Evolutionary conservation across 2,888 invertebrate genomes (phyloP).

Genomic region (Drosophila pseudotalamancana): DNA sequence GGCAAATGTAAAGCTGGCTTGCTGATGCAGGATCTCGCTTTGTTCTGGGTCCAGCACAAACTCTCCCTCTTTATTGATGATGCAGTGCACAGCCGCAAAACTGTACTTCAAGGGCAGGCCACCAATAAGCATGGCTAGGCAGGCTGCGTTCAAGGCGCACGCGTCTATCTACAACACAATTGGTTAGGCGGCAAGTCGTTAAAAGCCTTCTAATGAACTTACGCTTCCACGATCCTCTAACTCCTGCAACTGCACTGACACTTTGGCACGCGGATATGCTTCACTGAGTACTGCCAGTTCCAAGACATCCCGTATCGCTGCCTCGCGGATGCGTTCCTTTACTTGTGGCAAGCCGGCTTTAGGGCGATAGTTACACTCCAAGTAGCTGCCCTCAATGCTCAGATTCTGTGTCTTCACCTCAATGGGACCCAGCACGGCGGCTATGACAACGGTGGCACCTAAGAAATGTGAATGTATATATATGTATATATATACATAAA

Average conservation of each 20-base stretch:
- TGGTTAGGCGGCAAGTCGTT: neutral
- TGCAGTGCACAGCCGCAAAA: slow-evolving; percentile 92
- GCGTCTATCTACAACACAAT: slow-evolving; percentile 87
- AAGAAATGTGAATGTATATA: slow-evolving; percentile 31
- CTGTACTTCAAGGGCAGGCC: slow-evolving; percentile 93
- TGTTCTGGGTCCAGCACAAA: slow-evolving; percentile 88
- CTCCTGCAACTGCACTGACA: slow-evolving; percentile 93
- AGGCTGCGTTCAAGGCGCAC: slow-evolving; percentile 92
- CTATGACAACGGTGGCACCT: slow-evolving; percentile 92
- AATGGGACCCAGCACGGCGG: slow-evolving; percentile 92
- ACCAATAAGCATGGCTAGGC: slow-evolving; percentile 92
- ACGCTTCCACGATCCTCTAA: slow-evolving; percentile 93
- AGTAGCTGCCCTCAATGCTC: slow-evolving; percentile 89
- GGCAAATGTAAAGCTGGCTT: slow-evolving; percentile 89
- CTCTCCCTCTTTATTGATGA: slow-evolving; percentile 87
- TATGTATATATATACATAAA: too few species aligned
- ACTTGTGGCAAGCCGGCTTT: slow-evolving; percentile 90
- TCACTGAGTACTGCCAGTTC: slow-evolving; percentile 89
- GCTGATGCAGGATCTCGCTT: slow-evolving; percentile 85
- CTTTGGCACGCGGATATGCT: slow-evolving; percentile 92
- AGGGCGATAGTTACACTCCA: slow-evolving; percentile 91
- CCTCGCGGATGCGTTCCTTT: slow-evolving; percentile 90
- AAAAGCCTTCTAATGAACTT: slow-evolving; percentile 61
- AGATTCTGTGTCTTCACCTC: slow-evolving; percentile 91
- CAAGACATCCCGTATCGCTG: slow-evolving; percentile 90